Evolutionary conservation across 2,888 invertebrate species (phyloP), one percentile per base, ranked within the genome.

Genomic region (Caenorhabditis sulstoni): DNA sequence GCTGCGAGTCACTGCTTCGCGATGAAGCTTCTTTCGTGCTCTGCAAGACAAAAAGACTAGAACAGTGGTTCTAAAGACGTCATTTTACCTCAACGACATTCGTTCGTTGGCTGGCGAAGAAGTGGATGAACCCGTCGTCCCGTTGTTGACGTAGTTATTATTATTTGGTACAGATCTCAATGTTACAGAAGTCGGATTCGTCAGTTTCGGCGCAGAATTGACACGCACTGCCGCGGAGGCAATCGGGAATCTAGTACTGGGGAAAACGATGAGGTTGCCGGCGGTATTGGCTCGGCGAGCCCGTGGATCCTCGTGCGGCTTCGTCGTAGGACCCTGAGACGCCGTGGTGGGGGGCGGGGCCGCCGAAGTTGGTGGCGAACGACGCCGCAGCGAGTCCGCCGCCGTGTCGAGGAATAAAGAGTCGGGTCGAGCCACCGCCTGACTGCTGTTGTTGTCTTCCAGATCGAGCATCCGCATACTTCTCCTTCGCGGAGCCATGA

Each of bases 211-310:
- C 9, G 66, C 41, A 14, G 59, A 68, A 22, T 64, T 39, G 9
- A 79, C 64, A 47, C 74, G 57, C 64, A 74, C 58, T 53, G 79
- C 57, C 9, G 79, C 68, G 16, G 79, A 49, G 37, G 73, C 73
- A 44, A 74, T 79, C 22, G 74, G 74, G 45, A 78, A 78, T 57
- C 76, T 83, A 83, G 83, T 81, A 81, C 68, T 83, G 76, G 83
- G 83, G 75, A 83, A 83, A 81, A 81, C 79, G 83, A 82, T 77
- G 39, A 68, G 66, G 53, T 52, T 65, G 35, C 66, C 78, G 45
- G 22, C 66, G 35, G 59, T 59, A 70, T 66, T 78, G 65, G 16
- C 66, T 78, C 68, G 76, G 76, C 76, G 76, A 76, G 16, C 58
- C 58, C 29, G 49, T 18, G 41, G 44, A 18, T 58, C 57, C 58